Base-by-base conservation (phyloP, 2,797 vertebrate genomes). In the Periophthalmus magnuspinnatus region DNA sequence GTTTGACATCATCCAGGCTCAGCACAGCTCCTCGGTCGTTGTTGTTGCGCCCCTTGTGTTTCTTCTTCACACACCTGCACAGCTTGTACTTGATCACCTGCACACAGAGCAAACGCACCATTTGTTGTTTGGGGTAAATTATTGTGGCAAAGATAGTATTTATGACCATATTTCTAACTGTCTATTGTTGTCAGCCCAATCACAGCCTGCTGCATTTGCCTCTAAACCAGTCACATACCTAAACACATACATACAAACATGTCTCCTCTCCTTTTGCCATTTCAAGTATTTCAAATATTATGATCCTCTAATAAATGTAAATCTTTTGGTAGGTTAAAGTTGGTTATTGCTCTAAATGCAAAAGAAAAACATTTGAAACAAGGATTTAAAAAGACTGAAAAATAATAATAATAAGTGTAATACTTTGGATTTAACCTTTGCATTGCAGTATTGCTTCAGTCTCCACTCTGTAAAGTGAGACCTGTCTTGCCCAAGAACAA, bases 1-100 rank as follows among this genome's bases (percentile, higher is more conserved):
- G 96, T 82, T 99, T 98, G 82, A 99, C 96, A 70, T 99, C 96
- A 32, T 99, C 97, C 94, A 99, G 94, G 91, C 96, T 98, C 88
- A 99, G 93, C 16, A 96, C 94, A 19, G 97, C 95, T 70, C 97
- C 97, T 70, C 97, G 95, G 92, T 99, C 96, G 0, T 94, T 96
- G 90, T 95, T 99, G 93, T 93, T 97, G 81, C 94, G 96, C 81
- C 96, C 92, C 90, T 98, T 98, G 90, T 96, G 95, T 87, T 93
- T 96, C 91, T 97, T 98, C 90, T 94, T 95, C 84, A 94, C 91
- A 62, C 96, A 91, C 70, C 94, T 93, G 89, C 96, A 99, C 86
- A 99, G 83, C 79, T 95, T 97, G 91, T 95, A 96, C 91, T 97
- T 99, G 82, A 99, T 94, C 81, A 99, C 95, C 97, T 98, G 87